Evolutionary conservation across 2,113 vertebrate genomes (phyloP).

Genomic region (Ranitomeya variabilis): DNA sequence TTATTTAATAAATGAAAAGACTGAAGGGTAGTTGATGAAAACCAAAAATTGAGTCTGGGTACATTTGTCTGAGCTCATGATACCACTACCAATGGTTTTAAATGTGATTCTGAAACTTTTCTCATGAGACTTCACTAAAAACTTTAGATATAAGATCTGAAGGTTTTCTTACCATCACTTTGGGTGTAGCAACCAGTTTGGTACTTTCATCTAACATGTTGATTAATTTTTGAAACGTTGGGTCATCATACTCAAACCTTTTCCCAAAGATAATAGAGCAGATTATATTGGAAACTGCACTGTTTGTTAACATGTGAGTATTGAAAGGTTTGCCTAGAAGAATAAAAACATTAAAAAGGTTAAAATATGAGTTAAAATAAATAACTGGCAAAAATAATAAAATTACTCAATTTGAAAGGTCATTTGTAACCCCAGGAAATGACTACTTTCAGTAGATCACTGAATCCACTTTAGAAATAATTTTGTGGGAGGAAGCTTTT

Average conservation of each 20-base stretch:
- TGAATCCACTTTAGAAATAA: not conserved
- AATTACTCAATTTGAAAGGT: not conserved
- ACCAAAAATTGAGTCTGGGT: too few species aligned
- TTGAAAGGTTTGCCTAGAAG: constrained; percentile 67
- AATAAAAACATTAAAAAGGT: not conserved
- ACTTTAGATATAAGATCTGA: not conserved
- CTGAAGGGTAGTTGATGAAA: too few species aligned
- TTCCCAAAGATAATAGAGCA: constrained; percentile 67
- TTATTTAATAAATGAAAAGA: too few species aligned
- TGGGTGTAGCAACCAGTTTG: constrained; percentile 63
- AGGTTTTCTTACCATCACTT: constrained; percentile 65
- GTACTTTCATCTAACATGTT: constrained; percentile 64
- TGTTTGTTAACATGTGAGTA: constrained; percentile 64
- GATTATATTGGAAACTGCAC: constrained; percentile 70
- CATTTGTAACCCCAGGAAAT: not conserved
- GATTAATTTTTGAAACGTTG: constrained; percentile 65
- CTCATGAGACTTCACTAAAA: not conserved
- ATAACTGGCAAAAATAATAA: not conserved
- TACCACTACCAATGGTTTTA: too few species aligned
- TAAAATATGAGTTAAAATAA: not conserved
- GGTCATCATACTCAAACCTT: constrained; percentile 72
- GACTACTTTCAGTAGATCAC: not conserved
- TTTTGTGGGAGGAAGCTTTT: not conserved
- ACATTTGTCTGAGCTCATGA: too few species aligned
- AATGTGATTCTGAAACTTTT: too few species aligned